Percentiles rank a stretch among this genome's conserved stretches.
These are phyloP conservation scores for Hippocampus zosterae DNA, from an alignment of 2,113 vertebrate species.

Conservation along the genomic window DNA sequence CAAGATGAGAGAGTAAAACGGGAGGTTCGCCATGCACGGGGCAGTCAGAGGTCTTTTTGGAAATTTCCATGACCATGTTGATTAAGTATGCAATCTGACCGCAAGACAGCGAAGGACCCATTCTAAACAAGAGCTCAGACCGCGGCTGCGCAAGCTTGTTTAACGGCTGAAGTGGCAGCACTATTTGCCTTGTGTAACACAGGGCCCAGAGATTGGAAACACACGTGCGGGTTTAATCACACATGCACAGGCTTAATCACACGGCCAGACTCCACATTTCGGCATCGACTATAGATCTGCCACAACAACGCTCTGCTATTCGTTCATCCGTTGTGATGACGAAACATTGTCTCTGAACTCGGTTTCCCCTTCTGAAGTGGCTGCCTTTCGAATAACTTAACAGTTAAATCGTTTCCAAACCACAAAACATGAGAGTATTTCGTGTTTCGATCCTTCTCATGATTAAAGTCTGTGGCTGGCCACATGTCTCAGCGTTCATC, in stretches of 20 bases:
- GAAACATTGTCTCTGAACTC: constrained; percentile 17
- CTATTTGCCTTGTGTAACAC: constrained; percentile 53
- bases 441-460: constrained; percentile 40
- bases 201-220: constrained; percentile 55
- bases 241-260: constrained; percentile 2
- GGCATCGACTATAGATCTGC: constrained; percentile 1
- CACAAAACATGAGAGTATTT: constrained; percentile 36
- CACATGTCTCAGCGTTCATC: constrained; percentile 52
- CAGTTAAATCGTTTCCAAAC: constrained; percentile 42
- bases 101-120: constrained; percentile 58
- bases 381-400: constrained; percentile 15
- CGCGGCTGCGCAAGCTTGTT: constrained; percentile 55
- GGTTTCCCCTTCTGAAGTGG: constrained; percentile 30
- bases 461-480: constrained; percentile 46
- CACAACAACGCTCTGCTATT: background rate
- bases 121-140: constrained; percentile 66
- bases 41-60: constrained; percentile 59
- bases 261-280: background rate
- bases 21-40: constrained; percentile 23
- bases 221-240: constrained; percentile 24
- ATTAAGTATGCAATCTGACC: constrained; percentile 73
- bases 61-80: constrained; percentile 73
- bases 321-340: constrained; percentile 11
- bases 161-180: constrained; percentile 63
- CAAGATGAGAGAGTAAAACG: constrained; percentile 39